phyloP scores from a whole-genome alignment of 2,888 invertebrate species.

The Thereva unica region DNA sequence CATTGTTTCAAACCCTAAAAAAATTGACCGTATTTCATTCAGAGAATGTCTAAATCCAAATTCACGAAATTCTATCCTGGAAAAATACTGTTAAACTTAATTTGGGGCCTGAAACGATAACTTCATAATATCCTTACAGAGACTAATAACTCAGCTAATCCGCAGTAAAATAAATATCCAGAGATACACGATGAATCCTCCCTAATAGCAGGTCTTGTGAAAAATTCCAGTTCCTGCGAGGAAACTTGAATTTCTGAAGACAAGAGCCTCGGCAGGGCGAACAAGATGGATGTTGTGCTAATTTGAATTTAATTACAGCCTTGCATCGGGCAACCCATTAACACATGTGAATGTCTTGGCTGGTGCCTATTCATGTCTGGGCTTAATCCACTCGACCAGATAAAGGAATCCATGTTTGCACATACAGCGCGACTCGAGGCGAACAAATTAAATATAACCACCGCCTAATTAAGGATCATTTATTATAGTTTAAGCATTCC shows the following conservation, averaged over 20 bases:
- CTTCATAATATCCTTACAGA: constrained; percentile 20
- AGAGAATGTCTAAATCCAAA: no score
- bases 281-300: constrained; percentile 51
- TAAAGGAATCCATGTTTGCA: constrained; percentile 21
- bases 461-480: constrained; percentile 54
- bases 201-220: constrained; percentile 44
- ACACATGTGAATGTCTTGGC: constrained; percentile 47
- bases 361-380: constrained; percentile 28
- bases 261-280: constrained; percentile 28
- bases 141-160: constrained; percentile 4
- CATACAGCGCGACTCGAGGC: constrained; percentile 42
- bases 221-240: constrained; percentile 35
- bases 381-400: constrained; percentile 2
- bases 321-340: constrained; percentile 48
- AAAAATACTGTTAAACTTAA: neutral
- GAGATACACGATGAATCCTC: constrained; percentile 44
- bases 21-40: no score
- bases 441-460: constrained; percentile 54
- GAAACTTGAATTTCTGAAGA: constrained; percentile 32
- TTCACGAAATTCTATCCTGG: neutral
- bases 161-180: constrained; percentile 43
- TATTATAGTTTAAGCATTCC: constrained; percentile 46
- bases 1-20: no score
- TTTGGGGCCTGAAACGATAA: constrained; percentile 21
- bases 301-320: constrained; percentile 56